Conservation (phyloP, 2,113 vertebrate species). For the Heterotis niloticus region DNA sequence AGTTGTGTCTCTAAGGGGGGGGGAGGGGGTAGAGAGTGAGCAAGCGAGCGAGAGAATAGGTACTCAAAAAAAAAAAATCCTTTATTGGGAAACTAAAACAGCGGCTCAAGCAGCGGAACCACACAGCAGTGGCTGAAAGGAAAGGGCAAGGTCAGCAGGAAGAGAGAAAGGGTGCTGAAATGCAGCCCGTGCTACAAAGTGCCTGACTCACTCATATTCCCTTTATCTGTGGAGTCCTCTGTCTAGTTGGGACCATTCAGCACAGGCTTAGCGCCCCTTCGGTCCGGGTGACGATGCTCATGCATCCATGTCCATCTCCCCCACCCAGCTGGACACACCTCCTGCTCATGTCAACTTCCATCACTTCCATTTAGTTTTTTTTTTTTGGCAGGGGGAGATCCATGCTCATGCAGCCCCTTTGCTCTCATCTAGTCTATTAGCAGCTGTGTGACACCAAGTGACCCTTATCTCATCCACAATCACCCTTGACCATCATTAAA, state of each 20-base stretch:
- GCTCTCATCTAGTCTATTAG: no score
- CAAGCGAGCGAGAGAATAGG: not conserved
- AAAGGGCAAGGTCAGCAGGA: constrained; percentile 15
- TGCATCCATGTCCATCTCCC: constrained; percentile 28
- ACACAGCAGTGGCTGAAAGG: constrained; percentile 13
- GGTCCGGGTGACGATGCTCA: constrained; percentile 38
- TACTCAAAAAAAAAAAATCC: no score
- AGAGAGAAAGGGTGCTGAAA: constrained; percentile 33
- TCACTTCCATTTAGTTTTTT: no score
- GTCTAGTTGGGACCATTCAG: constrained; percentile 62
- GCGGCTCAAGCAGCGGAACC: not conserved
- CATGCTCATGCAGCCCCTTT: no score
- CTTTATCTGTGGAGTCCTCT: constrained; percentile 50
- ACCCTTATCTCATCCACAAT: no score
- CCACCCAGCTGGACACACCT: constrained; percentile 1
- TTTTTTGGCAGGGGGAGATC: no score
- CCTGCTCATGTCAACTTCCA: not conserved
- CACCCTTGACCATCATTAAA: no score
- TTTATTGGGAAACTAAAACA: not conserved
- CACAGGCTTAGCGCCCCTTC: constrained; percentile 53
- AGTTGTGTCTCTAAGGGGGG: not conserved
- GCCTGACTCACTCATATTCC: constrained; percentile 61
- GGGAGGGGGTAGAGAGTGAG: not conserved
- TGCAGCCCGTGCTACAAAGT: constrained; percentile 56
- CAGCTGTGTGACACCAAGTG: no score